These are phyloP conservation scores for Phataginus tricuspis DNA, from an alignment of 2,797 vertebrate species.

Conservation along the genomic window DNA sequence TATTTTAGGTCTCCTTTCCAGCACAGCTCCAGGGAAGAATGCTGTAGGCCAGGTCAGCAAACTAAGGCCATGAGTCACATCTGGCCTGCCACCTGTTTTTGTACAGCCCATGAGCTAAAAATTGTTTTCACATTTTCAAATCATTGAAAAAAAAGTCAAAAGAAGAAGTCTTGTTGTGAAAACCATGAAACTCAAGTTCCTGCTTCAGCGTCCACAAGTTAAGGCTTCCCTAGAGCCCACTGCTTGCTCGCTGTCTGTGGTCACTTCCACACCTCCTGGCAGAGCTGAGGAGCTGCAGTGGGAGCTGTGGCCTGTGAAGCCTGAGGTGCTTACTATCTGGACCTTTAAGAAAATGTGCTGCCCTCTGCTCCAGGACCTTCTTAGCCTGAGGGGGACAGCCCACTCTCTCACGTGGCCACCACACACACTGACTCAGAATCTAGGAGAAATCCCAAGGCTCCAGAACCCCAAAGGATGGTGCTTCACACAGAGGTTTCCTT, in stretches of 20 bases:
- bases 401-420: not conserved
- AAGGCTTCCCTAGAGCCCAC: not conserved
- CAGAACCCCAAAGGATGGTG: not conserved
- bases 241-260: not conserved
- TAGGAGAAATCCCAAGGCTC: not conserved
- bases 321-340: not conserved
- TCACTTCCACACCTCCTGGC: not conserved
- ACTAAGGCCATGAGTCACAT: not conserved
- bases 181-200: conserved; percentile 17
- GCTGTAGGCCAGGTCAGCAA: not conserved
- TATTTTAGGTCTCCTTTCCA: conserved; percentile 35
- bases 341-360: not conserved
- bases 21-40: not conserved
- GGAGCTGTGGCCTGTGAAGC: not conserved
- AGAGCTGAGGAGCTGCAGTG: not conserved
- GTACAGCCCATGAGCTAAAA: not conserved
- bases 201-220: not conserved
- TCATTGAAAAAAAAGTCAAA: not conserved
- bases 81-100: not conserved
- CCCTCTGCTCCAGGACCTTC: not conserved
- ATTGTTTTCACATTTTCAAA: conserved; percentile 9
- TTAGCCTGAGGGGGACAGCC: not conserved
- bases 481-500: not conserved
- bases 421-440: not conserved
- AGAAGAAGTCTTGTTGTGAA: not conserved